phyloP scores from a whole-genome alignment of 92 coral and sea anemone species.

The Micromussa lordhowensis region DNA sequence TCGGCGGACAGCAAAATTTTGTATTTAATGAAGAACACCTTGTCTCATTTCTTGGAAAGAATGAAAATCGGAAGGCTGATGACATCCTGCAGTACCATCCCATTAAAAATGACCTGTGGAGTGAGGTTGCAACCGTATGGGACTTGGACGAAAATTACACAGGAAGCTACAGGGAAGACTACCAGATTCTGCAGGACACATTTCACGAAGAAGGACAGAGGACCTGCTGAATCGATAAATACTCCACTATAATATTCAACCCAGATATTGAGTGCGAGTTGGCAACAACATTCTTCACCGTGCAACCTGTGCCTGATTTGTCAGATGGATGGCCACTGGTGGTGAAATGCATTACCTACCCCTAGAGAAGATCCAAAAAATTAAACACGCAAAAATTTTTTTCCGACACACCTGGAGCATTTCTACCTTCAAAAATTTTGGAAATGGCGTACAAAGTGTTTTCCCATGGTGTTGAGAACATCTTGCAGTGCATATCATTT shows the following conservation, averaged over 20 bases:
- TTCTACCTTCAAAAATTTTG: constrained; percentile 41
- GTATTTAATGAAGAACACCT: constrained; percentile 61
- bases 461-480: constrained; percentile 33
- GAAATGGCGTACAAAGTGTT: constrained; percentile 44
- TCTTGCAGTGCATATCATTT: constrained; percentile 50
- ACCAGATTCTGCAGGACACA: constrained; percentile 33
- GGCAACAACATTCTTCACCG: not conserved
- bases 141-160: constrained; percentile 25
- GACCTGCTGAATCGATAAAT: constrained; percentile 42
- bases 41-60: constrained; percentile 44
- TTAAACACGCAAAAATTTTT: not conserved
- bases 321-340: constrained; percentile 34
- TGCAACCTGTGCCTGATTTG: constrained; percentile 35
- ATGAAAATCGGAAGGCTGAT: constrained; percentile 39
- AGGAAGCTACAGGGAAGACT: constrained; percentile 65
- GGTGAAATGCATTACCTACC: constrained; percentile 56
- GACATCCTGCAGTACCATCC: constrained; percentile 40
- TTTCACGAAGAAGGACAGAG: constrained; percentile 10
- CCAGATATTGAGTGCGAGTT: constrained; percentile 3
- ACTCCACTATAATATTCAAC: constrained; percentile 31
- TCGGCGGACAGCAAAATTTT: constrained; percentile 50
- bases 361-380: constrained; percentile 11
- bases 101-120: constrained; percentile 22
- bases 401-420: constrained; percentile 51
- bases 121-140: constrained; percentile 54